Evolutionary conservation across 2,797 vertebrate genomes (phyloP), one percentile per base, ranked within the genome.

Genomic region (Spondyliosoma cantharus): DNA sequence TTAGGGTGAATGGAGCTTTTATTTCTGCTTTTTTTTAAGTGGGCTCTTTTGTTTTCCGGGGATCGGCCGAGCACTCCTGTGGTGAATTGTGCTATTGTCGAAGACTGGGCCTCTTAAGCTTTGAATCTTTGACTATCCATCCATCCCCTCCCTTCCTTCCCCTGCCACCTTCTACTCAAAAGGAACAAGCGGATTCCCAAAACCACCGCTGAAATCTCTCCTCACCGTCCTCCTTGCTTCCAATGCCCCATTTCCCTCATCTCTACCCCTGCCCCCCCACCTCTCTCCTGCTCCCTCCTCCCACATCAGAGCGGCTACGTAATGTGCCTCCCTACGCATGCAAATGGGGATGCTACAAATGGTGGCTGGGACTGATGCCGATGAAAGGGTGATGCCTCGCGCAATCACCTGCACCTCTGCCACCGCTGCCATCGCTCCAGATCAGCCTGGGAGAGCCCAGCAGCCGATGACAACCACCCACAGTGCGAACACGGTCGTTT

Each of bases 311-410:
- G 93, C 88, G 92, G 93, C 93, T 92, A 94, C 93, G 94, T 92
- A 95, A 95, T 96, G 96, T 95, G 96, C 96, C 95, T 96, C 95
- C 93, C 94, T 92, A 95, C 95, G 94, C 95, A 90, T 95, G 93
- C 95, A 96, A 96, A 96, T 96, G 96, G 96, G 97, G 96, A 96
- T 97, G 96, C 96, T 92, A 93, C 94, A 95, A 96, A 94, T 94
- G 93, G 94, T 94, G 91, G 95, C 93, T 85, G 94, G 93, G 96
- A 95, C 93, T 94, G 95, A 95, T 95, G 95, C 96, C 95, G 96
- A 96, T 96, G 96, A 96, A 95, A 96, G 97, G 96, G 97, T 96
- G 96, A 98, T 98, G 97, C 97, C 96, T 96, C 95, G 95, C 95
- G 96, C 97, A 95, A 94, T 93, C 92, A 93, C 93, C 93, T 93